Evolutionary conservation across 2,888 invertebrate species (phyloP), one percentile per base, ranked within the genome.

Genomic region (Salticus scenicus): DNA sequence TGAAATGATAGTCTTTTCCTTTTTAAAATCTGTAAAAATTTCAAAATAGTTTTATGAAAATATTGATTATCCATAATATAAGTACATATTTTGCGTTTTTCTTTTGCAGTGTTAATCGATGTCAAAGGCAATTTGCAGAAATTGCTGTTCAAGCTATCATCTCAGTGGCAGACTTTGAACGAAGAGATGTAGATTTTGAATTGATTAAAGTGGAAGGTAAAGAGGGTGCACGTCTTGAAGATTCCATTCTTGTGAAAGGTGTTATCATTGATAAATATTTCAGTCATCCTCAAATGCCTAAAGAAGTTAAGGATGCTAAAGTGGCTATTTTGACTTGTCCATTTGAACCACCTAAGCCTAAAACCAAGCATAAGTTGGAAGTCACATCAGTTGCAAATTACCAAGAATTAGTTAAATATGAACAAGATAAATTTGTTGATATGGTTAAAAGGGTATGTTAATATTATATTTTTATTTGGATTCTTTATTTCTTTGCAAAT

Each of bases 251-350:
- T 84, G 98, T 99, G 24, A 96, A 95, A 89, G 99, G 99, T 81
- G 99, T 99, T 0, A 95, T 99, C 87, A 94, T 99, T 17, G 99
- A 99, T 91, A 99, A 99, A 92, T 98, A 98, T 88, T 97, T 99
- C 94, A 98, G 98, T 89, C 99, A 99, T 92, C 97, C 99, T 47
- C 99, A 99, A 93, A 99, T 99, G 99, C 99, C 99, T 0, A 98
- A 98, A 93, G 91, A 91, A 85, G 91, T 95, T 66, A 93, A 95
- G 92, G 94, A 99, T 91, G 99, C 97, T 0, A 98, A 97, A 90
- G 93, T 99, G 87, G 99, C 99, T 0, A 99, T 99, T 91, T 93
- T 99, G 27, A 99, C 99, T 24, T 99, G 99, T 92, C 98, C 99
- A 90, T 99, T 99, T 92, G 99, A 99, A 93, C 99, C 99, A 76